These are phyloP conservation scores for Geothlypis trichas DNA, from an alignment of 2,113 vertebrate species.

Conservation along the genomic window DNA sequence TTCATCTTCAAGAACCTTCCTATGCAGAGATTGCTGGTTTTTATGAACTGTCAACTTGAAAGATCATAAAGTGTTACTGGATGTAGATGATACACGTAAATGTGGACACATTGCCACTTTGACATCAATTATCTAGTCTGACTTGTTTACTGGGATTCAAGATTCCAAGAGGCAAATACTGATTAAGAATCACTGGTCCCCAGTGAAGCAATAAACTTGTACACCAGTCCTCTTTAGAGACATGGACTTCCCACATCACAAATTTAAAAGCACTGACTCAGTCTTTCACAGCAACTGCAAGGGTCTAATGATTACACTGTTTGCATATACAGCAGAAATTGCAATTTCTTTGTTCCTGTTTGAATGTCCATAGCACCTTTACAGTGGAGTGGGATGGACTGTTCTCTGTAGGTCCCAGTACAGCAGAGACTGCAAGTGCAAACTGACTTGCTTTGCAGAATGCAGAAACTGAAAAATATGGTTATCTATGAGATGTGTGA, in stretches of 20 bases:
- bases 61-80: not conserved
- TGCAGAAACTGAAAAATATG: not conserved
- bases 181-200: constrained; percentile 30
- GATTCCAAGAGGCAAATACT: constrained; percentile 11
- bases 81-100: not conserved
- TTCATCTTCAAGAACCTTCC: not conserved
- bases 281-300: not conserved
- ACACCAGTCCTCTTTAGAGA: constrained; percentile 7
- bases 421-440: not conserved
- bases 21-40: not conserved
- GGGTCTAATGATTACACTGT: not conserved
- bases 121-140: not conserved
- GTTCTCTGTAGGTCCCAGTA: not conserved
- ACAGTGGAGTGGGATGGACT: not conserved
- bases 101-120: not conserved
- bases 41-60: not conserved
- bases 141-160: not conserved
- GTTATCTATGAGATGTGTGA: not conserved
- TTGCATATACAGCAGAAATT: constrained; percentile 38
- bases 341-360: constrained; percentile 33
- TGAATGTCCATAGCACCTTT: constrained; percentile 40
- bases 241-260: not conserved
- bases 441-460: not conserved
- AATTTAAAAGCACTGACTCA: constrained; percentile 49
- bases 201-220: constrained; percentile 28